These are phyloP conservation scores for Leptodactylus fuscus DNA, from an alignment of 2,113 vertebrate species.

Conservation along the genomic window DNA sequence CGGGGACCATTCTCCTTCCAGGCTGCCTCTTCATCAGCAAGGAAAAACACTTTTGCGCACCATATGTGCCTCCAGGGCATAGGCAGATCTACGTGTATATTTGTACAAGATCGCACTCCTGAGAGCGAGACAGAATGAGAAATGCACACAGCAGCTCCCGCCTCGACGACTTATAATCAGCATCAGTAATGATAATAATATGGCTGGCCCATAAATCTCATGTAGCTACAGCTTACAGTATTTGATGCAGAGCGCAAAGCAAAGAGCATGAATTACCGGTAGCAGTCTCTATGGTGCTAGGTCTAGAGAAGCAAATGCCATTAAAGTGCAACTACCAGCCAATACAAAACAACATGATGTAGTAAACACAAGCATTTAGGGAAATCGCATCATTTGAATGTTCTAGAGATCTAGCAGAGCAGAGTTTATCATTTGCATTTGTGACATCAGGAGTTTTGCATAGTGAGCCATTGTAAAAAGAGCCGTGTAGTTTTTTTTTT, in stretches of 20 bases:
- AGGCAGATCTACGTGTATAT: conserved; percentile 57
- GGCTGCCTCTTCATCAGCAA: conserved; percentile 56
- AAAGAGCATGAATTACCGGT: background rate
- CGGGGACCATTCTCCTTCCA: conserved; percentile 47
- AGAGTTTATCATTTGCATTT: background rate
- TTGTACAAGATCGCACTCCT: conserved; percentile 52
- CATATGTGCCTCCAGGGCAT: conserved; percentile 50
- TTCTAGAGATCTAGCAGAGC: background rate
- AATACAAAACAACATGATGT: background rate
- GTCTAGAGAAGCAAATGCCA: background rate
- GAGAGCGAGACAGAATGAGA: conserved; percentile 56
- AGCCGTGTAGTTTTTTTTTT: too few species aligned
- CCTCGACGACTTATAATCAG: conserved; percentile 47
- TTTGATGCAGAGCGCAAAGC: conserved; percentile 3
- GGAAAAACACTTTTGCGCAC: conserved; percentile 58
- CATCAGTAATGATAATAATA: conserved; percentile 47
- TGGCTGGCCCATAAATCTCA: conserved; percentile 39
- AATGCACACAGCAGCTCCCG: conserved; percentile 53
- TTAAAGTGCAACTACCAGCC: background rate
- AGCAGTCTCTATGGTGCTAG: background rate
- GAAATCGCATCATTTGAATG: too few species aligned
- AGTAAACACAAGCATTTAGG: too few species aligned
- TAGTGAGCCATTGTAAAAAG: background rate
- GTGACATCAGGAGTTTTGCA: background rate
- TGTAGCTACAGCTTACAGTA: conserved; percentile 1